Percentiles rank a stretch among this genome's conserved stretches.
Evolutionary conservation across 2,113 vertebrate species (phyloP).

Genomic region (Amazona vittata): DNA sequence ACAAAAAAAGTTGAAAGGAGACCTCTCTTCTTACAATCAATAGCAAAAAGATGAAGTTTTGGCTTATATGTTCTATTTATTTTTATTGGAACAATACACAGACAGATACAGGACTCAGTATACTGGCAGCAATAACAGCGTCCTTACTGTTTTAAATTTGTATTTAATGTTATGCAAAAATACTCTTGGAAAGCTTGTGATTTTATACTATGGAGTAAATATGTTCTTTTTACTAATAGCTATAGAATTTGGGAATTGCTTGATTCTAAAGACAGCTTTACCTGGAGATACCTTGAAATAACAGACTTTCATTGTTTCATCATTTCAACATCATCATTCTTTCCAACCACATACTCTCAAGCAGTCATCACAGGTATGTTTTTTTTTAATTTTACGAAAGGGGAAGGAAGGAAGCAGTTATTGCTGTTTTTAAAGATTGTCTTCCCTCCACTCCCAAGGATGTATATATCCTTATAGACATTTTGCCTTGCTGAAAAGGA

Average conservation of each 20-base stretch:
- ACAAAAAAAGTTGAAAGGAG: neutral
- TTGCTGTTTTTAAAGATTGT: neutral
- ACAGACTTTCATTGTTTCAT: neutral
- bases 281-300: constrained; percentile 45
- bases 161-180: neutral
- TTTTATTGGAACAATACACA: neutral
- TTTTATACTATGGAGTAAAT: neutral
- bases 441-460: neutral
- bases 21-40: neutral
- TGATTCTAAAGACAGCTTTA: constrained; percentile 34
- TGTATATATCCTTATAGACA: neutral
- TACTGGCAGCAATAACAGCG: neutral
- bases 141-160: neutral
- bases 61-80: neutral
- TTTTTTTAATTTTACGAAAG: neutral
- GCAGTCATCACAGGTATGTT: neutral
- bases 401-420: neutral
- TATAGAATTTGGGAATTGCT: neutral
- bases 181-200: neutral
- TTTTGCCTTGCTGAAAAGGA: neutral
- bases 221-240: neutral
- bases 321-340: neutral
- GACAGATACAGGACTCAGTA: neutral
- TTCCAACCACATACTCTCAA: neutral
- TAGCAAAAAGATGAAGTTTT: neutral